phyloP scores from a whole-genome alignment of 1,140 invertebrate species.

The Neodiprion lecontei region DNA sequence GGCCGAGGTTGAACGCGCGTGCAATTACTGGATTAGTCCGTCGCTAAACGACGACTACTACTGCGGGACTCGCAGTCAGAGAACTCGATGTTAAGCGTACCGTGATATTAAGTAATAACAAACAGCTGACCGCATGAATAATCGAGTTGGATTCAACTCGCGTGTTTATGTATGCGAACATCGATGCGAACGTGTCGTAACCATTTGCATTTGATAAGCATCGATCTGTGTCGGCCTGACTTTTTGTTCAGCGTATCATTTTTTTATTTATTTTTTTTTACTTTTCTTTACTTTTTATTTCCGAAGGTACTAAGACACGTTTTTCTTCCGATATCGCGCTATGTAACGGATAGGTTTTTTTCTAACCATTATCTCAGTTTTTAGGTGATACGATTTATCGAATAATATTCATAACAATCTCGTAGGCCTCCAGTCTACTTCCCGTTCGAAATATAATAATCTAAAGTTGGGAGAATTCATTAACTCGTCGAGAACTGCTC shows the following conservation, averaged over 20 bases:
- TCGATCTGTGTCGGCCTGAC: neutral
- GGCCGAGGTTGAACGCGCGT: neutral
- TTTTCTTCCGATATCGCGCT: no score
- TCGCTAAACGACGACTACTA: neutral
- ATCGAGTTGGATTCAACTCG: no score
- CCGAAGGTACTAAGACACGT: no score
- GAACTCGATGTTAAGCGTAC: neutral
- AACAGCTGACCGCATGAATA: neutral
- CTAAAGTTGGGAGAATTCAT: neutral
- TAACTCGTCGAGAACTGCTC: neutral
- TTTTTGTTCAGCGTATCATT: neutral
- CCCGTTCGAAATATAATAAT: neutral
- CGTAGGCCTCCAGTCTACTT: neutral
- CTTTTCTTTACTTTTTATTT: no score
- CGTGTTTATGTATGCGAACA: no score
- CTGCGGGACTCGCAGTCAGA: neutral
- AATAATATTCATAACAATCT: neutral
- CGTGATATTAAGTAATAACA: neutral
- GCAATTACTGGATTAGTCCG: neutral
- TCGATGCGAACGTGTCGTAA: neutral
- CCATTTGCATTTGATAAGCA: constrained; percentile 1
- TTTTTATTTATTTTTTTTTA: neutral
- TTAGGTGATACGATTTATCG: no score
- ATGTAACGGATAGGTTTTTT: no score
- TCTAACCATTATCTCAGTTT: no score